These are phyloP conservation scores for Shinisaurus crocodilurus DNA, from an alignment of 2,113 vertebrate genomes.

Conservation along the genomic window DNA sequence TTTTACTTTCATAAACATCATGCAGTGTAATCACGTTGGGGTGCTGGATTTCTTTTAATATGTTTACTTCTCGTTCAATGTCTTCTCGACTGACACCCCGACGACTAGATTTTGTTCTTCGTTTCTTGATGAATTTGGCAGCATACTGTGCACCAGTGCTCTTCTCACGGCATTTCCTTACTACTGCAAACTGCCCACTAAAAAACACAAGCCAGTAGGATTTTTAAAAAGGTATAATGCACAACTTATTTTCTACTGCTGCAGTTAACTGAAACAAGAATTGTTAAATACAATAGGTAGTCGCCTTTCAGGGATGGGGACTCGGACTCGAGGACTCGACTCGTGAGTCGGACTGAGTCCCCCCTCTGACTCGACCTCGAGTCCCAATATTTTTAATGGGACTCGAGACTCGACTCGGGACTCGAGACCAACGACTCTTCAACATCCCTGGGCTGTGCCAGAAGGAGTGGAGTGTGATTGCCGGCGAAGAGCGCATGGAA, in stretches of 20 bases:
- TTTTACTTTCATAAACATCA: constrained; percentile 96
- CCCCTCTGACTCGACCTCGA: too few relatives aligned
- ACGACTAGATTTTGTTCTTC: constrained; percentile 92
- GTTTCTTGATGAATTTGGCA: constrained; percentile 96
- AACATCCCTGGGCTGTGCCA: too few relatives aligned
- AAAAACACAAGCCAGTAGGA: background rate
- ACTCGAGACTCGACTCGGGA: too few relatives aligned
- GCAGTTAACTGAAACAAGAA: background rate
- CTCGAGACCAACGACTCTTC: too few relatives aligned
- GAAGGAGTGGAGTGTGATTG: too few relatives aligned
- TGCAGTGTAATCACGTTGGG: constrained; percentile 94
- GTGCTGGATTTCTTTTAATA: constrained; percentile 94
- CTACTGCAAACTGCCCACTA: constrained; percentile 95
- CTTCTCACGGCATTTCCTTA: constrained; percentile 92
- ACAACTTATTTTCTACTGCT: background rate
- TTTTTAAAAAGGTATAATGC: background rate
- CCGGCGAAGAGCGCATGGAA: too few relatives aligned
- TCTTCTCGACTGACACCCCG: constrained; percentile 93
- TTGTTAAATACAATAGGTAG: background rate
- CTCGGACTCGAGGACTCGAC: too few relatives aligned
- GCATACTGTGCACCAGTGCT: constrained; percentile 87
- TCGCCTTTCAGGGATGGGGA: too few relatives aligned
- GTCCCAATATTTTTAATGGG: too few relatives aligned
- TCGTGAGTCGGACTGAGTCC: too few relatives aligned
- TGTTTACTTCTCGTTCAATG: constrained; percentile 95